A percentile compares a stretch with the other conserved stretches of the same genome.
These are phyloP conservation scores for Morelia viridis DNA, from an alignment of 2,797 vertebrate species.

Conservation along the genomic window DNA sequence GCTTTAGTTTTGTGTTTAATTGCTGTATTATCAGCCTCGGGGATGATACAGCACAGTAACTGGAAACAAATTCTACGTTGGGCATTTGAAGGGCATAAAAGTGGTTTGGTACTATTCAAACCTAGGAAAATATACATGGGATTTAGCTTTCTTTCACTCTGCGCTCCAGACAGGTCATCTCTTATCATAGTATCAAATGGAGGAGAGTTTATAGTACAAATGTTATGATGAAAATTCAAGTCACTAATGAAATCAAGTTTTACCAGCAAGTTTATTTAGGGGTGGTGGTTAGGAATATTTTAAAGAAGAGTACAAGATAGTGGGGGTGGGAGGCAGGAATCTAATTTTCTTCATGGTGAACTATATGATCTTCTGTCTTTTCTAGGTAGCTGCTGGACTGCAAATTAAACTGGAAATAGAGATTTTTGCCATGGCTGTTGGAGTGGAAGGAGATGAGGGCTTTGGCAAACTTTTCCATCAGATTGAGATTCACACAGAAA, in stretches of 20 bases:
- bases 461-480: slow-evolving; percentile 69
- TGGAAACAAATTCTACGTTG: neutral
- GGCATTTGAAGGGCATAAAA: neutral
- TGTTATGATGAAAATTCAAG: neutral
- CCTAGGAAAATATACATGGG: neutral
- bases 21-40: neutral
- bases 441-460: slow-evolving; percentile 53
- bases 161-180: neutral
- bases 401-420: slow-evolving; percentile 80
- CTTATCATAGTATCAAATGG: neutral
- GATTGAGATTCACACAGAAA: slow-evolving; percentile 84
- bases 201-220: neutral
- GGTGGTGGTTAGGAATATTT: neutral
- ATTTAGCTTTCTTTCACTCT: neutral
- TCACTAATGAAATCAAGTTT: neutral
- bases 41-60: neutral
- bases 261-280: neutral
- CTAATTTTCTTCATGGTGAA: neutral
- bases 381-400: slow-evolving; percentile 87
- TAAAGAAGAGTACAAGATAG: neutral
- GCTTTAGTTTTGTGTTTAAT: neutral
- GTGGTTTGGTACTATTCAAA: neutral
- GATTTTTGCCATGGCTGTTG: slow-evolving; percentile 75
- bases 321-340: too few species aligned
- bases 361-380: slow-evolving; percentile 20